Base-by-base conservation (phyloP, 2,113 vertebrate genomes). In the Gracilinanus agilis region DNA sequence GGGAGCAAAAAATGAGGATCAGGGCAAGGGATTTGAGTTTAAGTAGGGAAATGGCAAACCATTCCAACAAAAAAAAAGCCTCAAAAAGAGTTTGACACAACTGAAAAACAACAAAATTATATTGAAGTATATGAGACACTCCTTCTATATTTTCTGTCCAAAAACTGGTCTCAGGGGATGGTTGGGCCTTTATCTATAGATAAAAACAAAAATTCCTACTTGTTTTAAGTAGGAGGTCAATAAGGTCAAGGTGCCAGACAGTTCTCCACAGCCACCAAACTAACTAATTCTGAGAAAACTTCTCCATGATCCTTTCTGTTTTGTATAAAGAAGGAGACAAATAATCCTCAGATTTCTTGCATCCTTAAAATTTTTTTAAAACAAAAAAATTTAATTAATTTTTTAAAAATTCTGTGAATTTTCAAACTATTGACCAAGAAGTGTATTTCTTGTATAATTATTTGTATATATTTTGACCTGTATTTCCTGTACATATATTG, bases 231-330 rank as follows among this genome's bases (percentile, higher is more conserved):
- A 75, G 58, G 11, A 61, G 61, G 13, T 75, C 34, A 34, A 75
- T 75, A 75, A n/a, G 3, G 13, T 12, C 34, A n/a, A 75, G 13
- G 34, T n/a, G 61, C 29, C 29, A n/a, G 29, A 67, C 11, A 67
- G 12, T 75, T 75, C 3, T 75, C 13, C 29, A 67, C 12, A 4
- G 27, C 27, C 58, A 34, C 11, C 58, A 67, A 67, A 61, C 2
- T 58, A 58, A 24, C 34, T 6, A 24, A 54, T 11, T 21, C 7
- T 12, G 75, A n/a, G 40, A 67, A 40, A 24, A 27, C 24, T 1
- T 0, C 23, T 16, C 25, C 0, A 7, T 24, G 8, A 89, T 21
- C 55, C 44, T 5, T 0, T 53, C 19, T 0, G 54, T 44, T 75
- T 75, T n/a, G 3, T n/a, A 75, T n/a, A 75, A 67, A 13, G 13